These are phyloP conservation scores for Mycetomoellerius zeteki DNA, from an alignment of 1,140 invertebrate species.

Conservation along the genomic window DNA sequence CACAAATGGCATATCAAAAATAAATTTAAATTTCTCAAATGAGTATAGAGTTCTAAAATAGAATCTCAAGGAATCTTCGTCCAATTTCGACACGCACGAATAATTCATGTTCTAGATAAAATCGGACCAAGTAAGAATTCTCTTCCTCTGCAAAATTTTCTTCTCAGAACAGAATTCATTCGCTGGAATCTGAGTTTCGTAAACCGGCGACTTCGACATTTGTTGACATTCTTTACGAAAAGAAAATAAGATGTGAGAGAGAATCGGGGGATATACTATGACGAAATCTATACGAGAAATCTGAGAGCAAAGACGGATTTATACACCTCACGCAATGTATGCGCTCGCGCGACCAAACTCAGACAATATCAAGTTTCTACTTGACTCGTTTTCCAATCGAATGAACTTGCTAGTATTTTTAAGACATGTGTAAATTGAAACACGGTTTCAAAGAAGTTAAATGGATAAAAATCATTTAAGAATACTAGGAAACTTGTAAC, in stretches of 20 bases:
- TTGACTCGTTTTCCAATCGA: slow-evolving; percentile 43
- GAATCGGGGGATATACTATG: background rate
- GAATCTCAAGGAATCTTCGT: background rate
- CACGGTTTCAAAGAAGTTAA: slow-evolving; percentile 22
- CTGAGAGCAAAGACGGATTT: slow-evolving; percentile 59
- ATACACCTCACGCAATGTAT: slow-evolving; percentile 59
- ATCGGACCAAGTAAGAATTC: slow-evolving; percentile 35
- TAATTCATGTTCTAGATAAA: slow-evolving; percentile 44
- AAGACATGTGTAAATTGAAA: slow-evolving; percentile 49
- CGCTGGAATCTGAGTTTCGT: slow-evolving; percentile 31
- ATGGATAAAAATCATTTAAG: background rate
- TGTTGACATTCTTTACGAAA: slow-evolving; percentile 58
- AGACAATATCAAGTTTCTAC: slow-evolving; percentile 61
- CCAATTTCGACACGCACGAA: slow-evolving; percentile 16
- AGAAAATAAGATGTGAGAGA: slow-evolving; percentile 41
- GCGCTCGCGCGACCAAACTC: slow-evolving; percentile 51
- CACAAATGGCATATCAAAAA: background rate
- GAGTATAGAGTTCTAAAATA: background rate
- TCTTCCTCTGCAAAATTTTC: slow-evolving; percentile 32
- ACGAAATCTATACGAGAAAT: slow-evolving; percentile 61
- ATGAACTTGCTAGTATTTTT: slow-evolving; percentile 15
- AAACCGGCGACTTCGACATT: slow-evolving; percentile 44
- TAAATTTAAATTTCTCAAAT: slow-evolving; percentile 1
- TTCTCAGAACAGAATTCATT: slow-evolving; percentile 42
- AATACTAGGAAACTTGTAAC: background rate